phyloP scores from a whole-genome alignment of 2,797 vertebrate genomes.

The Phylloscopus collybita region DNA sequence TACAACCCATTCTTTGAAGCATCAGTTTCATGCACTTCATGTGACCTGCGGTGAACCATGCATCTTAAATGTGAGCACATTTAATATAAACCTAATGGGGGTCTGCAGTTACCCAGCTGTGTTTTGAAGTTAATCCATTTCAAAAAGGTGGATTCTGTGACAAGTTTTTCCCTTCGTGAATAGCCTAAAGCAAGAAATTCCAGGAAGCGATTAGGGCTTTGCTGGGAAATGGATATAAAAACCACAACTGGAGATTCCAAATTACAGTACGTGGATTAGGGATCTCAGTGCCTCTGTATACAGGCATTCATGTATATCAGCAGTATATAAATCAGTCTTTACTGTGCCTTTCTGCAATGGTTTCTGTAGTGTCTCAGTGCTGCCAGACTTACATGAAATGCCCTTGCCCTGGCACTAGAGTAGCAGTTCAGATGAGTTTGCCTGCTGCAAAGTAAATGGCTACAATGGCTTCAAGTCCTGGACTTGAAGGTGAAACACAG shows the following conservation, averaged over 20 bases:
- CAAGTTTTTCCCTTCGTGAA: background rate
- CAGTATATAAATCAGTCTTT: background rate
- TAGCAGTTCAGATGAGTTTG: background rate
- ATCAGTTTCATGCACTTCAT: background rate
- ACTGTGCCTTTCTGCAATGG: background rate
- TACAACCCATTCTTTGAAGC: background rate
- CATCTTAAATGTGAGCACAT: background rate
- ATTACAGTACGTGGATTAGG: background rate
- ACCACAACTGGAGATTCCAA: background rate
- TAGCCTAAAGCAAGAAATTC: background rate
- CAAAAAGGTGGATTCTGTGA: background rate
- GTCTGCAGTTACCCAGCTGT: background rate
- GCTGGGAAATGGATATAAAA: background rate
- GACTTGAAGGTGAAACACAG: background rate
- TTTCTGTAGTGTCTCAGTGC: background rate
- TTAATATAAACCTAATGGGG: background rate
- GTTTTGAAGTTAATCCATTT: background rate
- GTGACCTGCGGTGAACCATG: background rate
- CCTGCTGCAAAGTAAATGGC: background rate
- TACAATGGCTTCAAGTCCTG: background rate
- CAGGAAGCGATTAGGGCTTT: background rate
- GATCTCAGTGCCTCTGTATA: background rate
- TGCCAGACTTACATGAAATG: background rate
- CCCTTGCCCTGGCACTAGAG: background rate
- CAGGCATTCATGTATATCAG: fast-evolving